Evolutionary conservation across 2,113 vertebrate species (phyloP).

Genomic region (Cranoglanis bouderius): DNA sequence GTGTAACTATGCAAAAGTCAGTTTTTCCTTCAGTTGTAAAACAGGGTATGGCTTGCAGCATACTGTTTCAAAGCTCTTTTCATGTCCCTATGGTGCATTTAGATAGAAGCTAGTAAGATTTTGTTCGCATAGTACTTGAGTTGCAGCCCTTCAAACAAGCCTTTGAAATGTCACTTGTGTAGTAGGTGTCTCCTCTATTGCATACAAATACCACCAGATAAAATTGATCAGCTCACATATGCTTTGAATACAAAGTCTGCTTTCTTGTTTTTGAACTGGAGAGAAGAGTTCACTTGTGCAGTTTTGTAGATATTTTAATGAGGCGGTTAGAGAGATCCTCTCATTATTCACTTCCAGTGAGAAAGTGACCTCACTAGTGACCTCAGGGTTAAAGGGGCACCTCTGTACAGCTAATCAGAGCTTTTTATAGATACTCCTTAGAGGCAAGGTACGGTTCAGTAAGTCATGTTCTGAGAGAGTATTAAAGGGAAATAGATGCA

Average conservation of each 20-base stretch:
- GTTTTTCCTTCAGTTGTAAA: slow-evolving; percentile 22
- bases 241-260: neutral
- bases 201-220: neutral
- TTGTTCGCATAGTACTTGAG: neutral
- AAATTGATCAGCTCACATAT: neutral
- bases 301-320: neutral
- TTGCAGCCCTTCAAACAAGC: neutral
- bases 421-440: neutral
- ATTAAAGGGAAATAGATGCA: neutral
- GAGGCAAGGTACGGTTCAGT: neutral
- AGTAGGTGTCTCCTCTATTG: neutral
- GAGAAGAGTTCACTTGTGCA: neutral
- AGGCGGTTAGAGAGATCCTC: neutral
- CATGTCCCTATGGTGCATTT: neutral
- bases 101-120: slow-evolving; percentile 7
- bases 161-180: slow-evolving; percentile 3
- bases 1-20: slow-evolving; percentile 9
- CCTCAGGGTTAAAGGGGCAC: slow-evolving; percentile 7
- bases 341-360: neutral
- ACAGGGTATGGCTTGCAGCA: slow-evolving; percentile 5
- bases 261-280: neutral
- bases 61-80: slow-evolving; percentile 38
- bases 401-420: neutral
- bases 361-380: slow-evolving; percentile 3
- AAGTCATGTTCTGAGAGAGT: slow-evolving; percentile 19